phyloP scores from a whole-genome alignment of 1,140 invertebrate genomes.

The Musca vetustissima region DNA sequence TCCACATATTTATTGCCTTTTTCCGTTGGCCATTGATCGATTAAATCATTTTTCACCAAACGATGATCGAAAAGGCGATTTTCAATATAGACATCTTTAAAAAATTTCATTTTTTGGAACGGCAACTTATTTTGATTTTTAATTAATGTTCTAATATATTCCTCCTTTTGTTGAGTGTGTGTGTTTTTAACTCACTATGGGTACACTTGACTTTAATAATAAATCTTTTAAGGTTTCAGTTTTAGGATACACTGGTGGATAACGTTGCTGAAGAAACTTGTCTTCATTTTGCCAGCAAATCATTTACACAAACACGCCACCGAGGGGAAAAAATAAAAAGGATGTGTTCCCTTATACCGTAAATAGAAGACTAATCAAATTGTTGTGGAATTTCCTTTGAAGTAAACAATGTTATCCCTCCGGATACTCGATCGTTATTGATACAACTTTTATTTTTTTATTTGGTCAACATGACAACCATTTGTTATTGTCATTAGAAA shows the following conservation, averaged over 20 bases:
- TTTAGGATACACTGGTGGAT: conserved; percentile 39
- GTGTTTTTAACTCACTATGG: conserved; percentile 55
- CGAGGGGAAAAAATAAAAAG: background rate
- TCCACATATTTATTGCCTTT: conserved; percentile 45
- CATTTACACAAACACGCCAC: conserved; percentile 31
- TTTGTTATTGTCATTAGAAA: background rate
- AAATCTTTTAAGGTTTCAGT: conserved; percentile 49
- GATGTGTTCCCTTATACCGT: background rate
- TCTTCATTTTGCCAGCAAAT: conserved; percentile 50
- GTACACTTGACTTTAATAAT: conserved; percentile 48
- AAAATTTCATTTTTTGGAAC: conserved; percentile 31
- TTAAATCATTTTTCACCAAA: conserved; percentile 50
- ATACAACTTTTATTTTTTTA: background rate
- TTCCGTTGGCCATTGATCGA: conserved; percentile 49
- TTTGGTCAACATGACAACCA: background rate
- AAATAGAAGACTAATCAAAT: background rate
- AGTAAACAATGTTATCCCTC: background rate
- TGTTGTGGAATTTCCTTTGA: background rate
- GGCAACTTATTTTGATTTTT: conserved; percentile 19
- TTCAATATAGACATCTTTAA: conserved; percentile 43
- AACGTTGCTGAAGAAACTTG: conserved; percentile 40
- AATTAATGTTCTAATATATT: conserved; percentile 7
- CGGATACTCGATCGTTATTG: background rate
- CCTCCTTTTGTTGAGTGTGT: background rate
- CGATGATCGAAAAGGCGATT: conserved; percentile 53